Percentiles rank a stretch among this genome's conserved stretches.
Evolutionary conservation across 2,113 vertebrate genomes (phyloP).

Genomic region (Bettongia penicillata): DNA sequence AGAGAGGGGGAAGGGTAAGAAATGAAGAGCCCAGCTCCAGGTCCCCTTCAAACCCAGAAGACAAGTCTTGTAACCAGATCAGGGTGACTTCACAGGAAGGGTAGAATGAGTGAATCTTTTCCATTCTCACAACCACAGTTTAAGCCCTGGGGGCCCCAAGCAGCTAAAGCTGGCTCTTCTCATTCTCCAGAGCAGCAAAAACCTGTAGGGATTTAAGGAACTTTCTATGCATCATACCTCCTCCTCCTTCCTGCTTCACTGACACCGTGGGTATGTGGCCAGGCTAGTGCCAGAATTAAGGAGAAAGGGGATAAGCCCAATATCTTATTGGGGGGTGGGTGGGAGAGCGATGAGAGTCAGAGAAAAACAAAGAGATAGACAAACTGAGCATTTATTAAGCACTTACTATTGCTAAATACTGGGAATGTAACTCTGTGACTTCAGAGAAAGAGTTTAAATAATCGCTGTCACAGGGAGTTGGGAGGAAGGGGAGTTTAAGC

Average conservation of each 20-base stretch:
- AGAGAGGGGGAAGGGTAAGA: background rate
- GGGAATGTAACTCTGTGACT: no score
- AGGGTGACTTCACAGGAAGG: background rate
- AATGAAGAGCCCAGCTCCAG: background rate
- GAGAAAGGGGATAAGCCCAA: background rate
- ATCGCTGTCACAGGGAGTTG: background rate
- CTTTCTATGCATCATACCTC: background rate
- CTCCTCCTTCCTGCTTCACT: background rate
- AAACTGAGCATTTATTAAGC: no score
- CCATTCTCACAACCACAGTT: background rate
- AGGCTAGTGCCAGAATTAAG: background rate
- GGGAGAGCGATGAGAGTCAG: no score
- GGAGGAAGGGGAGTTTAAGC: background rate
- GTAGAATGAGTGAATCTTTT: background rate
- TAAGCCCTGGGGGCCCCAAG: background rate
- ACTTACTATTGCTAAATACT: no score
- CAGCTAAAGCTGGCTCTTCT: background rate
- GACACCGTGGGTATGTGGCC: background rate
- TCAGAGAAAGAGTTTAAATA: background rate
- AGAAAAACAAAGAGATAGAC: no score
- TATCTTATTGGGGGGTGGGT: background rate
- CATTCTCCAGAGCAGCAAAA: background rate
- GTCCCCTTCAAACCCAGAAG: background rate
- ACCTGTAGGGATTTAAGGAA: background rate
- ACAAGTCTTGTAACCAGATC: background rate